Evolutionary conservation across 2,888 invertebrate species (phyloP), one percentile per base, ranked within the genome.

Genomic region (Archaeoteleia sp.): DNA sequence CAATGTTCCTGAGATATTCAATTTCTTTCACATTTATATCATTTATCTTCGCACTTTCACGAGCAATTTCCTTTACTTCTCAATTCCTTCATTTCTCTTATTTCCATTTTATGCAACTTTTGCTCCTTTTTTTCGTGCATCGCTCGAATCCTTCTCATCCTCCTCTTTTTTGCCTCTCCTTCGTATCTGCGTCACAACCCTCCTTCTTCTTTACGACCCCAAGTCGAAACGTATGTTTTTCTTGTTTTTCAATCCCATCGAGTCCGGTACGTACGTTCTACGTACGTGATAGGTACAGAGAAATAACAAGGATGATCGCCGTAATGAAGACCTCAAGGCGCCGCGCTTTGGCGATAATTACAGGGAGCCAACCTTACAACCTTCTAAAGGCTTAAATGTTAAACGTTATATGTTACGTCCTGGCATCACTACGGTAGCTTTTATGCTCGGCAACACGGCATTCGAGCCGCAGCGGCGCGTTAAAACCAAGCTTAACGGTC

Each of bases 251-350:
- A 67, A 49, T 67, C 60, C 69, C 66, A 42, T 65, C 57, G 48
- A 57, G 57, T 51, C 30, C 42, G 53, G 65, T 71, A 58, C 61
- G 61, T 60, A 67, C 43, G 57, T 68, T 54, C 66, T 70, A 68
- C 65, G 74, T 73, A 73, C 74, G 71, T 74, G 74, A 76, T 75
- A 77, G 73, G 77, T 78, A 80, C 77, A 78, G 78, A 77, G 76
- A 79, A 82, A 84, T 83, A 84, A 84, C 84, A 82, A 84, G 84
- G 81, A 84, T 83, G 78, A 78, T 78, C 77, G 78, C 77, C 77
- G 81, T 84, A 85, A 85, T 85, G 84, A 85, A 85, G 85, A 85
- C 81, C 85, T 85, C 84, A 85, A 84, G 85, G 85, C 85, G 84
- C 84, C 85, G 84, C 85, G 82, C 83, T 82, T 81, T 78, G 76